Evolutionary conservation across 2,797 vertebrate species (phyloP), one percentile per base, ranked within the genome.

Genomic region (Thunnus albacares): DNA sequence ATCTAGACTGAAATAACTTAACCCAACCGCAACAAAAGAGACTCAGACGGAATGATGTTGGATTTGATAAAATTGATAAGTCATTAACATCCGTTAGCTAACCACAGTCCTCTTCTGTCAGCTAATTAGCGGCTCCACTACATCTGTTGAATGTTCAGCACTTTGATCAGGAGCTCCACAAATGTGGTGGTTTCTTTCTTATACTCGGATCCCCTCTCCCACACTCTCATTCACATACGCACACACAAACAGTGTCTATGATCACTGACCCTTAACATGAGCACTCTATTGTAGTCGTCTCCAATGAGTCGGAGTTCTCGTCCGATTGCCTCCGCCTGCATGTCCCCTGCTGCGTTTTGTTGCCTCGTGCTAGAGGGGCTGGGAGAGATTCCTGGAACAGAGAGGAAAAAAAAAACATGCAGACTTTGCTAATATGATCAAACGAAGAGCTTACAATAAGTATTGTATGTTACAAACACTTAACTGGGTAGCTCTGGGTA

Each of bases 291-390:
- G 84, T 95, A 98, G 12, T 98, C 97, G 2, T 99, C 98, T 5
- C 97, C 98, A 1, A 98, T 97, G 56, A 94, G 95, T 53, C 95
- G 96, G 81, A 99, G 94, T 82, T 97, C 96, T 77, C 87, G 97
- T 5, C 97, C 98, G 0, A 98, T 93, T 11, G 90, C 83, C 84
- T 97, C 96, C 0, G 94, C 90, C 79, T 94, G 96, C 90, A 96
- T 84, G 58, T 95, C 96, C 83, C 89, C 92, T 10, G 85, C 94
- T 26, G 92, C 79, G n/a, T 89, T 92, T 71, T 30, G 89, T 67
- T 93, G 95, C 49, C 82, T 87, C 85, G 89, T 87, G 82, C 82
- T 90, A 92, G 78, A 89, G 80, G 71, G 86, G 73, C 81, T 76
- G 81, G 8, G 41, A 69, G 28, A 20, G 30, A 4, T 57, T 69